Base-by-base conservation (phyloP, 2,888 invertebrate species). In the Lordiphosa fenestrarum region DNA sequence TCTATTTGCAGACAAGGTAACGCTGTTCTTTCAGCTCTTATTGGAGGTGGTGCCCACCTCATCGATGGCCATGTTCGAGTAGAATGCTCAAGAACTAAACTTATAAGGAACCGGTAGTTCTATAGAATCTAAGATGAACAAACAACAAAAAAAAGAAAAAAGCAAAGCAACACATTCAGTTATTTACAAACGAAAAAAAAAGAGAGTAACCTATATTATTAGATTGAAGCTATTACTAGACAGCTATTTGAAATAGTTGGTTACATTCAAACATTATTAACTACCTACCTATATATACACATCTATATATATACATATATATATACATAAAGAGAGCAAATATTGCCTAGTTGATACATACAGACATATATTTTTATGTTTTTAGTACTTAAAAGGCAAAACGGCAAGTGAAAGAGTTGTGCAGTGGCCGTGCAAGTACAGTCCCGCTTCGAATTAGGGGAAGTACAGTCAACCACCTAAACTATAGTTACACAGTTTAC, bases 31-130 rank as follows among this genome's bases (percentile, higher is more conserved):
- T 87, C 97, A 97, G 91, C 93, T 96, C 92, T 91, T 95, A 87
- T 91, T 97, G 88, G 96, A 97, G 90, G 96, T 97, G 87, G 96
- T 96, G 82, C 96, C 97, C 83, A 96, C 96, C 62, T 94, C 95
- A 77, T 93, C 94, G 69, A 94, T 93, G 90, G 87, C 87, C 59
- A 87, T 90, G 88, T 90, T 89, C 71, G 90, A 90, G 71, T 90
- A 77, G 33, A n/a, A 12, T 57, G 69, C 54, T 58, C 55, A 54
- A 30, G 30, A 30, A 30, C 30, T 30, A 30, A 30, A 30, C 30
- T 30, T 30, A 30, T 30, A 30, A 10, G 9, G 30, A 9, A 30
- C 10, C 30, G 30, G 30, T 30, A 15, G 48, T 23, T 13, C 9
- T 37, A 9, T 6, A 5, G 23, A 30, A 30, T 37, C 39, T 33